Evolutionary conservation across 2,888 invertebrate species (phyloP).

Genomic region (Gandaritis pyraliata): DNA sequence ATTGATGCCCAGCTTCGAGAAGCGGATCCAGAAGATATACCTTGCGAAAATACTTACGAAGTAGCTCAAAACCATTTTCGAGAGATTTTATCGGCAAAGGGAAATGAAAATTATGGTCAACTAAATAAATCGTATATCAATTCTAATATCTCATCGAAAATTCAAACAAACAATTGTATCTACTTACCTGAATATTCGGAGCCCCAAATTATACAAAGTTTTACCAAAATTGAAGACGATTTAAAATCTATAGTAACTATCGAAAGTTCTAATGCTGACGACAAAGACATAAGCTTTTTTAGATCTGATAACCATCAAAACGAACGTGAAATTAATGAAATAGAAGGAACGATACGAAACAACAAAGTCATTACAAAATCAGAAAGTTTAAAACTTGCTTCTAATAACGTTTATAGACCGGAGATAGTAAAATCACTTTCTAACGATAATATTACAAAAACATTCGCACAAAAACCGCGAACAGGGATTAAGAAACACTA

Average conservation of each 20-base stretch:
- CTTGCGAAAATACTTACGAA: constrained; percentile 76
- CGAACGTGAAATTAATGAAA: constrained; percentile 81
- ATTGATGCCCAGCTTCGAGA: constrained; percentile 88
- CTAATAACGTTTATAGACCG: constrained; percentile 58
- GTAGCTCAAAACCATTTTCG: constrained; percentile 74
- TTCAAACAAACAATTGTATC: constrained; percentile 54
- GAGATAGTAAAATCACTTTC: constrained; percentile 69
- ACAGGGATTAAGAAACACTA: constrained; percentile 76
- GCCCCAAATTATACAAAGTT: constrained; percentile 67
- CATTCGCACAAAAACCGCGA: constrained; percentile 56
- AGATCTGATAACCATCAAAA: constrained; percentile 75
- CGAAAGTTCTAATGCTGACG: constrained; percentile 75
- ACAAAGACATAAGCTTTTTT: constrained; percentile 65
- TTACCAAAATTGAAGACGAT: constrained; percentile 76
- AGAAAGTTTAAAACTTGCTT: constrained; percentile 69
- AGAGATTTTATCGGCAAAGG: constrained; percentile 68
- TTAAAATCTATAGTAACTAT: constrained; percentile 77
- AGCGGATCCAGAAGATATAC: constrained; percentile 75
- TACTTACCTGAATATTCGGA: constrained; percentile 66
- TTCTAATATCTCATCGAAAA: constrained; percentile 50
- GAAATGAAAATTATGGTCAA: constrained; percentile 72
- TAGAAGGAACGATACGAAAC: constrained; percentile 79
- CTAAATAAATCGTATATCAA: constrained; percentile 65
- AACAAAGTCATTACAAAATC: constrained; percentile 78
- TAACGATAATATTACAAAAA: constrained; percentile 67